These are phyloP conservation scores for Chaetodon auriga DNA, from an alignment of 2,113 vertebrate genomes.

Conservation along the genomic window DNA sequence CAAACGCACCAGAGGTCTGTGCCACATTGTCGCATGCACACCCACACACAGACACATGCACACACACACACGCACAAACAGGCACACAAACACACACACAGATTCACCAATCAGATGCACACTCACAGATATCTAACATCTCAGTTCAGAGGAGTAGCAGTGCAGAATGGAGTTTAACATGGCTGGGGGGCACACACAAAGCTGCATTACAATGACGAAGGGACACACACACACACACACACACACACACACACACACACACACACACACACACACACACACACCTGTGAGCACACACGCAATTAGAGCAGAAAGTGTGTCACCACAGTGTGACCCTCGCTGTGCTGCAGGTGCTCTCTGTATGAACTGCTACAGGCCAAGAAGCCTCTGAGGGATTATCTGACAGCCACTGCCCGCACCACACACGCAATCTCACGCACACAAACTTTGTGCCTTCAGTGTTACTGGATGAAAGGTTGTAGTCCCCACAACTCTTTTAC, in stretches of 20 bases:
- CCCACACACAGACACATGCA: conserved; percentile 30
- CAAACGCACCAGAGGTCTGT: conserved; percentile 72
- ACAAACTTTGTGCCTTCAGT: conserved; percentile 25
- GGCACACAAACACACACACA: conserved; percentile 24
- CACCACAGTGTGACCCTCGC: conserved; percentile 66
- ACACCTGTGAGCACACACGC: conserved; percentile 50
- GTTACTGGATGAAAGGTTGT: conserved; percentile 11
- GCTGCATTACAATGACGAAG: conserved; percentile 49
- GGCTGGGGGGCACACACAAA: conserved; percentile 35
- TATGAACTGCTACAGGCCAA: conserved; percentile 59
- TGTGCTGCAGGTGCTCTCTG: conserved; percentile 78
- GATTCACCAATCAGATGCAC: conserved; percentile 40
- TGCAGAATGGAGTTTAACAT: conserved; percentile 63
- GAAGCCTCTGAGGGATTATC: conserved; percentile 69
- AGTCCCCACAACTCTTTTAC: conserved; percentile 1
- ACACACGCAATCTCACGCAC: conserved; percentile 24
- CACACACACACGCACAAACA: not conserved
- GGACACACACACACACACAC: conserved; percentile 29
- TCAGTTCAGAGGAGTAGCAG: conserved; percentile 59
- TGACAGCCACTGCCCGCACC: conserved; percentile 54
- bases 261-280: conserved; percentile 40
- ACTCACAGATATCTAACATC: conserved; percentile 59
- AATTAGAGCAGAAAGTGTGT: conserved; percentile 65
- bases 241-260: conserved; percentile 34
- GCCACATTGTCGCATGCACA: conserved; percentile 48